Base-by-base conservation (phyloP, 2,113 vertebrate species). In the Barnardius zonarius region DNA sequence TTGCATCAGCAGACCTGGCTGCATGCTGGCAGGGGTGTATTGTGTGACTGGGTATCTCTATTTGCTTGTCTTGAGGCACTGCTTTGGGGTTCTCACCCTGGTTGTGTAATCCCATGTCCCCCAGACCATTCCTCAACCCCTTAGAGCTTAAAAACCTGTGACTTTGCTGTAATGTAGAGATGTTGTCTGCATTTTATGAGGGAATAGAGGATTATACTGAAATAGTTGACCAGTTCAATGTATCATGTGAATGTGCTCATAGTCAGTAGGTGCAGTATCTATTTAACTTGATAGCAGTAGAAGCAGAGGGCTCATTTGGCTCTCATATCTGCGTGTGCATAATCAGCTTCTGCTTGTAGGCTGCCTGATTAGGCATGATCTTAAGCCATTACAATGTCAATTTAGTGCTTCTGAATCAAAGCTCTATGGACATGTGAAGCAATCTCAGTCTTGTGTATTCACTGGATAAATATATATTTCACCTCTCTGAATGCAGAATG, bases 11-110 rank as follows among this genome's bases (percentile, higher is more conserved):
- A 70, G 41, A 35, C 28, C 48, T 37, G 41, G 55, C 54, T 70
- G 35, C 44, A 17, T 0, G 0, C 4, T 1, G 51, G 35, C 24
- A 41, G 43, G 10, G 3, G 0, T 49, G 33, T 48, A 28, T 37
- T 63, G 12, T 41, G 37, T 63, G 23, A 33, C 30, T 48, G 24
- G 9, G 1, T 67, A 4, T 35, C 55, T 79, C 48, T 46, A 1
- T 49, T 86, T 5, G 1, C 22, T 73, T 54, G 25, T 39, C 35
- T 37, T n/a, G 30, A 14, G 51, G 61, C 37, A 30, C 41, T n/a
- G 15, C 37, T 83, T 72, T 75, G 30, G 14, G 39, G 27, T 39
- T 63, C 7, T 83, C 63, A 51, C 30, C 22, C 41, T 72, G n/a
- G 9, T 24, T 51, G 23, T 68, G 22, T 64, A n/a, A 57, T 68